Evolutionary conservation across 2,888 invertebrate genomes (phyloP).

Genomic region (Mythimna impura): DNA sequence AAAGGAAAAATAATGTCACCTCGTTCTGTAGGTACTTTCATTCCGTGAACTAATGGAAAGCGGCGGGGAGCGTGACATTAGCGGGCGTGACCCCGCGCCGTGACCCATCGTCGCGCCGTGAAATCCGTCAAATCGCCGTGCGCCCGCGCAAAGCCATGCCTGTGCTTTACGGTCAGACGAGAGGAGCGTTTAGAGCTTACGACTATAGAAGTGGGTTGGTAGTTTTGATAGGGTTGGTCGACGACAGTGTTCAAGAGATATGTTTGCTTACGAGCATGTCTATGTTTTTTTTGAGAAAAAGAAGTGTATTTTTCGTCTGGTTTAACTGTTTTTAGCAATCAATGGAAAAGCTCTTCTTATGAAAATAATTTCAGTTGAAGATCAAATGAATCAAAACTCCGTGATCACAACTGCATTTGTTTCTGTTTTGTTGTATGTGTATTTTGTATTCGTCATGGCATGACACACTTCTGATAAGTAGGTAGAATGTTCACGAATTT

Average conservation of each 20-base stretch:
- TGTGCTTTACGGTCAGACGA: slow-evolving; percentile 74
- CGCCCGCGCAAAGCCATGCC: slow-evolving; percentile 78
- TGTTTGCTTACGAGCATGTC: not conserved
- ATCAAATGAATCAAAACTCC: no score
- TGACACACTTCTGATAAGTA: no score
- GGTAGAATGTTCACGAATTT: no score
- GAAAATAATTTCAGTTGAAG: no score
- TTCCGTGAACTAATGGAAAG: slow-evolving; percentile 85
- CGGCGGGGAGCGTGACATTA: slow-evolving; percentile 82
- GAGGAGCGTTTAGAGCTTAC: slow-evolving; percentile 62
- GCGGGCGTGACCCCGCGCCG: slow-evolving; percentile 85
- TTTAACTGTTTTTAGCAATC: not conserved
- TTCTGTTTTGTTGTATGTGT: no score
- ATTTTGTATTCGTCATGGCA: no score
- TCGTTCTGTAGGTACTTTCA: slow-evolving; percentile 77
- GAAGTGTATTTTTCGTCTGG: not conserved
- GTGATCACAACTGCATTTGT: no score
- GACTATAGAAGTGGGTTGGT: slow-evolving; percentile 54
- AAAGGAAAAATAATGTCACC: slow-evolving; percentile 62
- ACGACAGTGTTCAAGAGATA: not conserved
- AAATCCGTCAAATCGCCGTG: slow-evolving; percentile 90
- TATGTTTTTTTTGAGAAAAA: no score
- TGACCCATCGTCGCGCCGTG: slow-evolving; percentile 85
- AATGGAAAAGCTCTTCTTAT: no score
- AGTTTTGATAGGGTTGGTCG: not conserved